Evolutionary conservation across 2,113 vertebrate genomes (phyloP), one percentile per base, ranked within the genome.

Genomic region (Apodemus sylvaticus): DNA sequence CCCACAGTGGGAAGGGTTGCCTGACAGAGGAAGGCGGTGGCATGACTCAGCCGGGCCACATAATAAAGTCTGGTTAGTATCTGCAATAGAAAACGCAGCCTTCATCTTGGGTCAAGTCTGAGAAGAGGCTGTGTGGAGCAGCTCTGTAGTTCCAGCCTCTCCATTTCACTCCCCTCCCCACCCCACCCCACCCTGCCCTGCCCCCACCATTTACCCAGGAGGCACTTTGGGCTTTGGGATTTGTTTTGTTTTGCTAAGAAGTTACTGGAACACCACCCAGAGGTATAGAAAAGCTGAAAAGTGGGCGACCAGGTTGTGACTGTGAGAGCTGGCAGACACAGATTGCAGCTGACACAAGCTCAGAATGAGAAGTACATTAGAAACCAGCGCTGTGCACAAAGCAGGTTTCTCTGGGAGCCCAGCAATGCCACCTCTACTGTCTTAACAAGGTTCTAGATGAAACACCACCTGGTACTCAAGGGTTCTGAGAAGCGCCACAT

Each of bases 401-500:
- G 48, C 77, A 94, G 86, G 79, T 1, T 95, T 92, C 64, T 94
- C 96, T 64, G 90, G 89, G 96, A 89, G 0, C 7, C 34, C 29
- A 83, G 74, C 58, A 62, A 81, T 55, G 48, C 68, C 2, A 1
- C 68, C 68, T 58, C 68, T 14, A 39, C 86, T 88, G 1, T 83
- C 29, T 60, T 89, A 94, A 97, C 89, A 93, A 94, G 17, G 31
- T 96, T 90, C 97, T 96, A 97, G 66, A 64, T 95, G 95, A 94
- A 98, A 70, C 64, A 13, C 70, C 42, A 89, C 48, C 78, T 73
- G 97, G 13, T 96, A 96, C 82, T 95, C 91, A 76, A 89, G 92
- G 48, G 78, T 98, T 96, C 96, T 89, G 71, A 97, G 97, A 97
- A 97, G 78, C 79, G 58, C 81, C 94, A 96, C 91, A 78, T 89